These are phyloP conservation scores for Haliclystus octoradiatus DNA, from an alignment of 30 jellyfish, hydroid and myxozoan genomes.

Conservation along the genomic window DNA sequence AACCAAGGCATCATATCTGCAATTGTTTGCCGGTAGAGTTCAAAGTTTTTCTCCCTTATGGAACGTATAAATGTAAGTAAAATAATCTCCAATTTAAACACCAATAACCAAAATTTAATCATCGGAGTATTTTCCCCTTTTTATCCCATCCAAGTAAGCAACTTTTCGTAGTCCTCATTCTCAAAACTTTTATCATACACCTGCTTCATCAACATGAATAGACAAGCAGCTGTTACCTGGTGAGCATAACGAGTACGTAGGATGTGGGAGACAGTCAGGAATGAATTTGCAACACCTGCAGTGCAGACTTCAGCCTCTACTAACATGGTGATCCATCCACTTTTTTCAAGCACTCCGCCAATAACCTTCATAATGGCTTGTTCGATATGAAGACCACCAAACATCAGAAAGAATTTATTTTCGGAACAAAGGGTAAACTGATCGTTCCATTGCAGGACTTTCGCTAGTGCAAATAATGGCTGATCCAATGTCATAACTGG, in stretches of 20 bases:
- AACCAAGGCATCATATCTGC: slow-evolving; percentile 12
- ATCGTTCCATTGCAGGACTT: slow-evolving; percentile 19
- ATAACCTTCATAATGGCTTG: slow-evolving; percentile 23
- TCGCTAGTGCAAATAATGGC: slow-evolving; percentile 25
- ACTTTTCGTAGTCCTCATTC: slow-evolving; percentile 7
- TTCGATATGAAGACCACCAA: slow-evolving; percentile 54
- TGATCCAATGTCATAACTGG: slow-evolving; percentile 35
- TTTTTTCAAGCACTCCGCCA: slow-evolving; percentile 44
- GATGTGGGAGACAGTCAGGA: slow-evolving; percentile 31
- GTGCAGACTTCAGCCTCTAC: slow-evolving; percentile 30
- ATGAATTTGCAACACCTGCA: slow-evolving; percentile 22
- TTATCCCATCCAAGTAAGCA: too few species aligned
- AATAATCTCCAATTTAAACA: slow-evolving; percentile 14
- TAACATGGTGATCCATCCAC: slow-evolving; percentile 36
- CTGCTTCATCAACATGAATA: slow-evolving; percentile 3
- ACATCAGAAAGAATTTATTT: slow-evolving; percentile 37
- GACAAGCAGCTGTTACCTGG: slow-evolving; percentile 43
- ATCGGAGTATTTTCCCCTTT: too few species aligned
- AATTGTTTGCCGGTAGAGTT: slow-evolving; percentile 15
- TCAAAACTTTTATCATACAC: slow-evolving; percentile 13
- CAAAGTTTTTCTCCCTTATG: slow-evolving; percentile 24
- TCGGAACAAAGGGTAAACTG: slow-evolving; percentile 18
- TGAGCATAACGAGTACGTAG: slow-evolving; percentile 29
- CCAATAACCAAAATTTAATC: slow-evolving; percentile 34
- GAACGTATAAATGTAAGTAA: slow-evolving; percentile 43